These are phyloP conservation scores for Nephrotoma flavescens DNA, from an alignment of 2,888 invertebrate genomes.

Conservation along the genomic window DNA sequence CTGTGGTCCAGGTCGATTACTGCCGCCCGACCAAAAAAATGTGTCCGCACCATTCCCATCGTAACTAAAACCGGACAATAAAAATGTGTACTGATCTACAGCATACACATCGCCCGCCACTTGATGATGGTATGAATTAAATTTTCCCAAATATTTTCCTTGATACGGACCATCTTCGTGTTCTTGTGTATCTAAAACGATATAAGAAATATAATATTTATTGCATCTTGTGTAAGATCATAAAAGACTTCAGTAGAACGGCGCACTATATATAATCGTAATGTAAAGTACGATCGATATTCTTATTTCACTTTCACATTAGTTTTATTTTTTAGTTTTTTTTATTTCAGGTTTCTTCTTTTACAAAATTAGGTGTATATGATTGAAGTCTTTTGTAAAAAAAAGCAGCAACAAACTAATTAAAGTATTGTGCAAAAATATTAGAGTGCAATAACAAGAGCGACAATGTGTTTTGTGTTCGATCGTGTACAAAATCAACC, in stretches of 20 bases:
- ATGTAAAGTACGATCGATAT: neutral
- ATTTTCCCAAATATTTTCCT: slow-evolving; percentile 68
- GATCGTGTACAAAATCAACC: neutral
- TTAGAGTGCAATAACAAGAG: neutral
- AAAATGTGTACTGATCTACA: slow-evolving; percentile 68
- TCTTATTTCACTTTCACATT: neutral
- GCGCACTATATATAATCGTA: too few relatives aligned
- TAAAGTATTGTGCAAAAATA: neutral
- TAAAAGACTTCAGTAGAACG: neutral
- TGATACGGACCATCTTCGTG: slow-evolving; percentile 60
- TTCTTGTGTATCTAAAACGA: slow-evolving; percentile 20
- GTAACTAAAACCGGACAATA: slow-evolving; percentile 70
- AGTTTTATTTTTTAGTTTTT: neutral
- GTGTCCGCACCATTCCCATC: slow-evolving; percentile 85
- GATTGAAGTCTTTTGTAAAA: neutral
- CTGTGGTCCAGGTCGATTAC: slow-evolving; percentile 73
- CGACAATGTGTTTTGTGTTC: neutral
- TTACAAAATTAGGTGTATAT: neutral
- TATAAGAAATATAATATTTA: neutral
- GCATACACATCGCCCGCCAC: slow-evolving; percentile 81
- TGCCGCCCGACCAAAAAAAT: slow-evolving; percentile 87
- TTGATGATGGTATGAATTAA: slow-evolving; percentile 83
- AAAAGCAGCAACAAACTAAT: neutral
- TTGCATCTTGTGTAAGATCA: neutral
- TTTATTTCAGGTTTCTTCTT: neutral